Percentiles rank a stretch among this genome's conserved stretches.
Conservation (phyloP, 2,797 vertebrate species). For the Adrianichthys oophorus region DNA sequence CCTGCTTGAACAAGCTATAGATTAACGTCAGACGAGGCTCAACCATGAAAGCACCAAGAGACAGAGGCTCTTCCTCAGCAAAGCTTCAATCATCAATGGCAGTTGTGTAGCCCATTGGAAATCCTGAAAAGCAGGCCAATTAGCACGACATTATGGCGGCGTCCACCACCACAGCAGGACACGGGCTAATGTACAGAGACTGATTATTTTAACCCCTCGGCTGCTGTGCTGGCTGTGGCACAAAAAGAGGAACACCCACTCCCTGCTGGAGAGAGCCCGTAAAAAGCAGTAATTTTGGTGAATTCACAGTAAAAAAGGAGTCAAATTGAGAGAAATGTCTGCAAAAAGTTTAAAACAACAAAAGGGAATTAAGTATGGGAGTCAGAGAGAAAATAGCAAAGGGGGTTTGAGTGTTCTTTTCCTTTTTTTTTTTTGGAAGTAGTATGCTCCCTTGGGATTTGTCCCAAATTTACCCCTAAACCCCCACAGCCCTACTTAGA, state of each 20-base stretch:
- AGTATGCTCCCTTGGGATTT: slow-evolving; percentile 64
- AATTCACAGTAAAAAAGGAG: slow-evolving; percentile 21
- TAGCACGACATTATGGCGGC: slow-evolving; percentile 72
- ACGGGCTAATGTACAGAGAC: slow-evolving; percentile 65
- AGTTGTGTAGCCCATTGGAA: slow-evolving; percentile 60
- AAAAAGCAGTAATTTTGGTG: slow-evolving; percentile 18
- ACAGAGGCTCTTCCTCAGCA: slow-evolving; percentile 61
- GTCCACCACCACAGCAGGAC: slow-evolving; percentile 64
- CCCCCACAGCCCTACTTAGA: slow-evolving; percentile 59
- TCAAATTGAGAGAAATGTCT: background rate
- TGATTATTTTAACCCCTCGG: slow-evolving; percentile 70
- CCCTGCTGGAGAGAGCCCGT: slow-evolving; percentile 33
- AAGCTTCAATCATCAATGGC: slow-evolving; percentile 58
- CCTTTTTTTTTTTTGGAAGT: slow-evolving; percentile 11
- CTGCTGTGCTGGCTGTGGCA: slow-evolving; percentile 39
- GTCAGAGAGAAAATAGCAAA: slow-evolving; percentile 18
- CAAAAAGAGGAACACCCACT: slow-evolving; percentile 50
- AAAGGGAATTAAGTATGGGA: slow-evolving; percentile 13
- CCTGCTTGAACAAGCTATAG: slow-evolving; percentile 21
- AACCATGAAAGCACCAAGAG: slow-evolving; percentile 56
- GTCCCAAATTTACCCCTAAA: slow-evolving; percentile 69
- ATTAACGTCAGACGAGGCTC: slow-evolving; percentile 51
- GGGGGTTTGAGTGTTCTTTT: slow-evolving; percentile 43
- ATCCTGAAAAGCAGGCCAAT: slow-evolving; percentile 72
- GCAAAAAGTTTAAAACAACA: background rate